These are phyloP conservation scores for Schizopygopsis pylzovi DNA, from an alignment of 2,797 vertebrate genomes.

Conservation along the genomic window DNA sequence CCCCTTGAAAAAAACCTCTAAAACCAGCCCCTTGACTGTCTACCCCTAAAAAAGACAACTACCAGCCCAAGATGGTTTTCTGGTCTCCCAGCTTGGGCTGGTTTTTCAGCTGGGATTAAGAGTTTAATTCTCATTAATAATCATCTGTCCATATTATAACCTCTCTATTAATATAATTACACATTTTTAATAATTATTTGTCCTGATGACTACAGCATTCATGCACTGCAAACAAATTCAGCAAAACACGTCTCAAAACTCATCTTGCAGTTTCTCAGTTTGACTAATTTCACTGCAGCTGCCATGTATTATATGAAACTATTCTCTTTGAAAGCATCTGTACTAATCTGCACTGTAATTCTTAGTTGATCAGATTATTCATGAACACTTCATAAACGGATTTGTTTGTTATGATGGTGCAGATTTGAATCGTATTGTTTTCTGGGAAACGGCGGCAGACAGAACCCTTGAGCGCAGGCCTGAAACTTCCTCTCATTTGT, in stretches of 20 bases:
- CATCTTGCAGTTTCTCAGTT: background rate
- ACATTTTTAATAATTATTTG: background rate
- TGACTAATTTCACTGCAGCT: constrained; percentile 2
- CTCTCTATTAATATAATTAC: background rate
- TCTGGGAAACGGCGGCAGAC: constrained; percentile 18
- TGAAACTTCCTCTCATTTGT: constrained; percentile 50
- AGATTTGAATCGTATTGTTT: constrained; percentile 40
- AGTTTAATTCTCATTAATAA: background rate
- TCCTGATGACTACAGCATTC: background rate
- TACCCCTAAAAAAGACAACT: too few relatives aligned
- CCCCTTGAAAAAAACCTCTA: background rate
- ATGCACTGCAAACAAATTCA: background rate
- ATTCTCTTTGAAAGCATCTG: constrained; percentile 17
- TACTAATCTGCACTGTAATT: background rate
- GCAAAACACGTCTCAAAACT: background rate
- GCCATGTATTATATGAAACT: background rate
- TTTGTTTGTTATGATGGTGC: constrained; percentile 25
- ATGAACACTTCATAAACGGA: constrained; percentile 4
- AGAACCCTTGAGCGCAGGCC: constrained; percentile 3
- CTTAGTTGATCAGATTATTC: constrained; percentile 8
- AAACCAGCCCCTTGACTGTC: too few relatives aligned
- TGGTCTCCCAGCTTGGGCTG: background rate
- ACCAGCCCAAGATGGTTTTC: background rate
- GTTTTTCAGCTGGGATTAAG: background rate
- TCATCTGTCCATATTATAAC: background rate